These are phyloP conservation scores for Sepioteuthis lessoniana DNA, from an alignment of 2,888 invertebrate genomes.

Conservation along the genomic window DNA sequence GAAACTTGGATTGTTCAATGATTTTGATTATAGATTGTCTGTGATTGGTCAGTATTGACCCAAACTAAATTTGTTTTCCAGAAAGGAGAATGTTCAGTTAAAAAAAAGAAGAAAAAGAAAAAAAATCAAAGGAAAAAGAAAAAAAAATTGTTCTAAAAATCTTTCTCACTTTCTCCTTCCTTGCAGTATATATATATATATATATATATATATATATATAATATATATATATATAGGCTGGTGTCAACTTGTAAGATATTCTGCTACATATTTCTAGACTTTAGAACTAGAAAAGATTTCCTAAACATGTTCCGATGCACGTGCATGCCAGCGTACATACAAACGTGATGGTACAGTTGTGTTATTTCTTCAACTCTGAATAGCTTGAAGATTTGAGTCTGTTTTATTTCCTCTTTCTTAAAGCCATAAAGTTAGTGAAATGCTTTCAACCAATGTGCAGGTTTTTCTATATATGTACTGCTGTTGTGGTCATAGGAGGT, in stretches of 20 bases:
- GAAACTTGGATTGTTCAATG: slow-evolving; percentile 21
- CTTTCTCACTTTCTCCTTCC: background rate
- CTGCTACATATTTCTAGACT: slow-evolving; percentile 33
- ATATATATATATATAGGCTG: background rate
- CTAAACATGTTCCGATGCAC: slow-evolving; percentile 15
- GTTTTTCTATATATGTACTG: slow-evolving; percentile 33
- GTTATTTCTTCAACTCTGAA: slow-evolving; percentile 23
- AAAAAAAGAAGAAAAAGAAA: background rate
- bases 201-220: slow-evolving; percentile 19
- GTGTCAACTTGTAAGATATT: slow-evolving; percentile 33
- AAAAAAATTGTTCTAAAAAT: background rate
- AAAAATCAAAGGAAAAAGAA: background rate
- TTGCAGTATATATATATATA: background rate
- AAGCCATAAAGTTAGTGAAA: slow-evolving; percentile 23
- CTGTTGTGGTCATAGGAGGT: slow-evolving; percentile 23
- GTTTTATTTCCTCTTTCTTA: slow-evolving; percentile 23
- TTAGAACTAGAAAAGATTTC: slow-evolving; percentile 33
- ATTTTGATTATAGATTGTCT: slow-evolving; percentile 33
- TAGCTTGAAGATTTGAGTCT: background rate
- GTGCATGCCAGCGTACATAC: slow-evolving; percentile 33
- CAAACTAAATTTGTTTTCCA: slow-evolving; percentile 33
- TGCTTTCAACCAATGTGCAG: slow-evolving; percentile 15
- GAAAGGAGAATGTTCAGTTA: slow-evolving; percentile 9
- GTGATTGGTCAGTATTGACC: slow-evolving; percentile 4
- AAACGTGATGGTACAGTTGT: slow-evolving; percentile 33